Evolutionary conservation across 64 coral and sea anemone species (phyloP).

Genomic region (Pocillopora damicornis): DNA sequence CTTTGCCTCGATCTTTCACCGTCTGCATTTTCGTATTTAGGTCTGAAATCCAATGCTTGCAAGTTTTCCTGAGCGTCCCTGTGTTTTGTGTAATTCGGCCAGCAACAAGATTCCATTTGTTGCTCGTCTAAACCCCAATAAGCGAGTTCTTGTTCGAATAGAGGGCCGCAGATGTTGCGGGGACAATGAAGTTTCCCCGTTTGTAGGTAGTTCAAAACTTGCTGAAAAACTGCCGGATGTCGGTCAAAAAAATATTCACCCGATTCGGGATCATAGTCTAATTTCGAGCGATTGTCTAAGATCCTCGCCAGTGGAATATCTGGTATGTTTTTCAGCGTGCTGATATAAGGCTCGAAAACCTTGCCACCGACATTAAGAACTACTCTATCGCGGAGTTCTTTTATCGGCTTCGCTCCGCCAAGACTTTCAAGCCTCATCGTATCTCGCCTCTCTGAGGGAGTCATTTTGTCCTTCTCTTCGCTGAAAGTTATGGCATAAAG

Average conservation of each 20-base stretch:
- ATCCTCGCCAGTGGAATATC: slow-evolving; percentile 87
- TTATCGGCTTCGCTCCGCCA: not conserved
- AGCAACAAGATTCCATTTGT: slow-evolving; percentile 98
- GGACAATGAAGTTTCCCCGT: slow-evolving; percentile 96
- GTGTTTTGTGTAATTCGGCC: slow-evolving; percentile 96
- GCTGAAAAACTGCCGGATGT: slow-evolving; percentile 92
- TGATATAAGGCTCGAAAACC: slow-evolving; percentile 81
- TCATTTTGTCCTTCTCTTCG: not conserved
- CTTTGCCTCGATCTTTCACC: not conserved
- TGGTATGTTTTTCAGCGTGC: slow-evolving; percentile 86
- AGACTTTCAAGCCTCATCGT: slow-evolving; percentile 24
- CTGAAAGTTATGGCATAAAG: not conserved
- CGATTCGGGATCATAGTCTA: slow-evolving; percentile 88
- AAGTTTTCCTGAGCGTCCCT: slow-evolving; percentile 94
- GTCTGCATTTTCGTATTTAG: slow-evolving; percentile 55
- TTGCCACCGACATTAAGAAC: slow-evolving; percentile 92
- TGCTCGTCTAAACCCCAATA: slow-evolving; percentile 98
- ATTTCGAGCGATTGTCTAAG: slow-evolving; percentile 74
- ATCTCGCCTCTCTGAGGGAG: slow-evolving; percentile 40
- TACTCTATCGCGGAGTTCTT: slow-evolving; percentile 69
- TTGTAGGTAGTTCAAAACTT: slow-evolving; percentile 97
- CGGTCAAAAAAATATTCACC: slow-evolving; percentile 98
- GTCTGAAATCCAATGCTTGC: slow-evolving; percentile 93
- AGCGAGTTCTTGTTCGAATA: slow-evolving; percentile 90
- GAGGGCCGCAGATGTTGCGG: slow-evolving; percentile 79